A percentile compares a stretch with the other conserved stretches of the same genome.
These are phyloP conservation scores for Syngnathus rostellatus DNA, from an alignment of 2,797 vertebrate genomes.

Conservation along the genomic window DNA sequence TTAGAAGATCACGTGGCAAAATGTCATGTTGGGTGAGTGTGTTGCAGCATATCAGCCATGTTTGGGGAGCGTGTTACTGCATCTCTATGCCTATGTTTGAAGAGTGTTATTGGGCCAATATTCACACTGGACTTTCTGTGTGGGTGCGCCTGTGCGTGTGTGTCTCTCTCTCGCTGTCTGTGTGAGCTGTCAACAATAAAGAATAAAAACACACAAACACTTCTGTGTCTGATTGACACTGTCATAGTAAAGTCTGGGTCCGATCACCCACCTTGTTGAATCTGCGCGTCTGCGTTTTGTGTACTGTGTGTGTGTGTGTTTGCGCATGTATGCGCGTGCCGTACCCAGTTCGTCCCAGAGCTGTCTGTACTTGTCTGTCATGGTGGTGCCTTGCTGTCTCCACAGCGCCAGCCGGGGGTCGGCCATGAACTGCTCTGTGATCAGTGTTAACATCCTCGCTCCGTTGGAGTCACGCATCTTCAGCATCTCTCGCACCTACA, in stretches of 20 bases:
- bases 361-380: conserved; percentile 99
- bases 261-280: conserved; percentile 41
- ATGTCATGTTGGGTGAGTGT: neutral
- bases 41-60: neutral
- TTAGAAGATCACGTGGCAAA: neutral
- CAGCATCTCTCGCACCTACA: conserved; percentile 96
- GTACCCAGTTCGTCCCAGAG: conserved; percentile 99
- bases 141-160: conserved; percentile 9
- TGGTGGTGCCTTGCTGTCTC: conserved; percentile 96
- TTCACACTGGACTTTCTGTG: conserved; percentile 7
- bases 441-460: conserved; percentile 95
- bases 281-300: conserved; percentile 21
- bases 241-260: conserved; percentile 22
- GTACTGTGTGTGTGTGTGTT: conserved; percentile 8
- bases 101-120: neutral
- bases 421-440: conserved; percentile 99
- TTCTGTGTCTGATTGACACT: conserved; percentile 26
- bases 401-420: conserved; percentile 92
- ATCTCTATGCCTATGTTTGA: neutral
- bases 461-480: conserved; percentile 99
- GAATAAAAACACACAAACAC: conserved; percentile 33
- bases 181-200: conserved; percentile 24
- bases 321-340: conserved; percentile 21
- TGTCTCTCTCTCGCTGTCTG: neutral
- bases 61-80: neutral